phyloP scores from a whole-genome alignment of 2,113 vertebrate genomes.

The Gobius niger region DNA sequence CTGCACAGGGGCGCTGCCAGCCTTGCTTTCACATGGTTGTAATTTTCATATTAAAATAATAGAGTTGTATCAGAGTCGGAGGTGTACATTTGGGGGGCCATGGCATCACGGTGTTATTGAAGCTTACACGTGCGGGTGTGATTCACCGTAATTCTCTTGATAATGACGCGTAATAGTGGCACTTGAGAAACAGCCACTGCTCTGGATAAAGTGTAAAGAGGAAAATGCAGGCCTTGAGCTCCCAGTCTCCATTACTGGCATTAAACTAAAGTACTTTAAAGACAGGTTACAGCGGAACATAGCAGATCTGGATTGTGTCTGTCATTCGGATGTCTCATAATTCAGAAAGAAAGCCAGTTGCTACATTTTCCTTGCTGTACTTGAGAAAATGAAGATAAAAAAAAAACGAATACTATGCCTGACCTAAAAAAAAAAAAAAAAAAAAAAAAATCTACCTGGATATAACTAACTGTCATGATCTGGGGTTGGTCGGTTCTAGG shows the following conservation, averaged over 20 bases:
- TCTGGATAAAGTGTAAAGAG: constrained; percentile 41
- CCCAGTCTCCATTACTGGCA: constrained; percentile 31
- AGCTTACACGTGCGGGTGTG: constrained; percentile 42
- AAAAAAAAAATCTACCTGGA: too few relatives aligned
- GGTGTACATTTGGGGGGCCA: constrained; percentile 55
- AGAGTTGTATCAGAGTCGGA: constrained; percentile 57
- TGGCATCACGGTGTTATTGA: constrained; percentile 37
- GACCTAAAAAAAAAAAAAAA: too few relatives aligned
- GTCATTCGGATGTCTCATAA: neutral
- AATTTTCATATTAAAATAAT: constrained; percentile 79
- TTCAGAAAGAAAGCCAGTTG: neutral
- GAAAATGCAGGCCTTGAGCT: constrained; percentile 43
- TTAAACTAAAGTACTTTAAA: constrained; percentile 24
- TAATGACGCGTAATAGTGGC: constrained; percentile 59
- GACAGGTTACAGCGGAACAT: neutral
- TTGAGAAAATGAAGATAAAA: too few relatives aligned
- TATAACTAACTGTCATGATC: too few relatives aligned
- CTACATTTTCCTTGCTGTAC: too few relatives aligned
- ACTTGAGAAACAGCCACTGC: constrained; percentile 49
- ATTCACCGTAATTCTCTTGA: constrained; percentile 42
- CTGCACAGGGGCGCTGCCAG: constrained; percentile 63
- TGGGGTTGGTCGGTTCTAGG: too few relatives aligned
- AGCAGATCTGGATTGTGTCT: neutral
- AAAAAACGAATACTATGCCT: too few relatives aligned
- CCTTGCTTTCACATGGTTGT: constrained; percentile 73